Base-by-base conservation (phyloP, 2,888 invertebrate genomes). In the Allygus modestus region DNA sequence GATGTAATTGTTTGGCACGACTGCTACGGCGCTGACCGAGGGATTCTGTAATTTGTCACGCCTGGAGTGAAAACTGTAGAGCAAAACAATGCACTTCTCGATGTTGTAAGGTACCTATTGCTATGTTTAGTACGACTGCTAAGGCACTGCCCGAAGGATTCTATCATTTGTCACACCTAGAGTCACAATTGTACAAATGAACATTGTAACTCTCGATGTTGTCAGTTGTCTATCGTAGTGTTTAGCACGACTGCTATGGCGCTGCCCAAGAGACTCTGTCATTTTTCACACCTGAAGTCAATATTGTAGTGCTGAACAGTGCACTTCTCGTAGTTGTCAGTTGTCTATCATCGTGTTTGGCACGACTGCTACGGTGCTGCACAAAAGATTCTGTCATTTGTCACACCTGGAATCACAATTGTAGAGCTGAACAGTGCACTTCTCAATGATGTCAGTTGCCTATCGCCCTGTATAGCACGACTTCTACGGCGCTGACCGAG, bases 1-100 rank as follows among this genome's bases (percentile, higher is more conserved):
- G 31, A 15, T 28, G 65, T 65, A 65, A 65, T 65, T 65, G 65
- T 65, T 65, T 65, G 65, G 65, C 65, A 65, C 65, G 65, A 28
- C 31, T 23, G 23, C 5, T 58, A 20, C 1, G 9, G 23, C 23
- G 23, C 4, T 2, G 23, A 15, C 28, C 26, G 31, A 65, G 2
- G 28, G 28, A 31, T 65, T 65, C 31, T n/a, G 58, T 23, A 2
- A 26, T 58, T 58, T 58, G 58, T 26, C 58, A 23, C 58, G 23
- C 58, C 58, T 51, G 51, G 11, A 51, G 37, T 37, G 7, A n/a
- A n/a, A n/a, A n/a, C n/a, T n/a, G n/a, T n/a, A n/a, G n/a, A n/a
- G n/a, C n/a, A n/a, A n/a, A n/a, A n/a, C n/a, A n/a, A n/a, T n/a
- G n/a, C n/a, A n/a, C n/a, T n/a, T n/a, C n/a, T n/a, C n/a, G n/a